Evolutionary conservation across 2,888 invertebrate species (phyloP), one percentile per base, ranked within the genome.

Genomic region (Invenusta paracnida): DNA sequence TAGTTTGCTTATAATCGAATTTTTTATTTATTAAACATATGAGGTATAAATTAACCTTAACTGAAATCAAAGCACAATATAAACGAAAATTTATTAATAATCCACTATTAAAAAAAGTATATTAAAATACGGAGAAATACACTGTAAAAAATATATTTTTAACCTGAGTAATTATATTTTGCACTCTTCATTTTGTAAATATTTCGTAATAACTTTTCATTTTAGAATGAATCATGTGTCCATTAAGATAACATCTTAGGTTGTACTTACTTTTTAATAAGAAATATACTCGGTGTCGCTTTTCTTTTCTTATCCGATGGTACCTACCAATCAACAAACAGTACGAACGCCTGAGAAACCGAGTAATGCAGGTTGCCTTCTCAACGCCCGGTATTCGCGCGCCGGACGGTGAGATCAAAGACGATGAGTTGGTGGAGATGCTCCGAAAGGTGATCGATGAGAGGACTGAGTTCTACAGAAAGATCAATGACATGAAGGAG

Each of bases 321-420:
- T 66, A 11, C n/a, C n/a, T n/a, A n/a, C n/a, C n/a, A n/a, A n/a
- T n/a, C n/a, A n/a, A n/a, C n/a, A n/a, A n/a, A 1, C 13, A n/a
- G 83, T 85, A 89, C 87, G 91, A 91, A 86, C 87, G 91, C n/a
- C 90, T 91, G 87, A 87, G 90, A 30, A 90, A 89, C 86, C 87
- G 91, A n/a, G 89, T 91, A 0, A 87, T 91, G 5, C 90, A 91
- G 88, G 88, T 89, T 27, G 89, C 90, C 30, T 91, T 89, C 87
- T 90, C 90, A 13, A 90, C 90, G 0, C 90, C 91, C 0, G 90
- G 90, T 0, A 88, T 89, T 13, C 88, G 89, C 83, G 88, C 89
- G 0, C 91, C 91, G 0, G 90, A 90, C 73, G 89, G 88, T 1
- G 90, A 90, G 86, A 88, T 90, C 23, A 88, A 87, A 67, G 91